Percentiles rank a stretch among this genome's conserved stretches.
Evolutionary conservation across 2,797 vertebrate genomes (phyloP).

Genomic region (Cirrhinus mrigala): DNA sequence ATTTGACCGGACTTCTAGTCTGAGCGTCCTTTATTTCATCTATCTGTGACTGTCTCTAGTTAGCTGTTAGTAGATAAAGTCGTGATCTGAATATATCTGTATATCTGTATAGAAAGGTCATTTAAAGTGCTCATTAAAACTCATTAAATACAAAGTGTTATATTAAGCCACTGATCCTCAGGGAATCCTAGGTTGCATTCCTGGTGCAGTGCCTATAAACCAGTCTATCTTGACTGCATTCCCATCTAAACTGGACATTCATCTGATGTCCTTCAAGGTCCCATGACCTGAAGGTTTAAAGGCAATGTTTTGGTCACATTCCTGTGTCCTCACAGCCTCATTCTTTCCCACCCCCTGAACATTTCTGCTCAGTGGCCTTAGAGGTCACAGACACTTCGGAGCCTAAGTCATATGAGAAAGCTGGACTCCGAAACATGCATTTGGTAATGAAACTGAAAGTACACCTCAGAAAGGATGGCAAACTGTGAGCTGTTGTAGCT

Average conservation of each 20-base stretch:
- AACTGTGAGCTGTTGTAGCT: neutral
- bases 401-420: conserved; percentile 57
- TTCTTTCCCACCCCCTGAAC: conserved; percentile 31
- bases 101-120: neutral
- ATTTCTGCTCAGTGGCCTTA: conserved; percentile 60
- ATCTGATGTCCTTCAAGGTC: conserved; percentile 66
- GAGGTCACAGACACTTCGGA: conserved; percentile 62
- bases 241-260: conserved; percentile 74
- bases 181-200: conserved; percentile 1
- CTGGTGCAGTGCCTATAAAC: conserved; percentile 63
- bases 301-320: conserved; percentile 66
- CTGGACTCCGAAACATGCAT: conserved; percentile 37
- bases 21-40: neutral
- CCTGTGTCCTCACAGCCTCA: conserved; percentile 52
- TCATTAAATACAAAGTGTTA: neutral
- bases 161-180: neutral
- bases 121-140: too few species aligned
- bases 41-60: neutral
- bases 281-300: conserved; percentile 61
- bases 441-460: conserved; percentile 44
- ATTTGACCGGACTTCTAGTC: neutral
- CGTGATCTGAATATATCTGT: neutral
- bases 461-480: neutral
- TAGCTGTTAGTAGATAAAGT: neutral
- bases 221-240: conserved; percentile 69